Evolutionary conservation across 2,888 invertebrate species (phyloP).

Genomic region (Nymphalis urticae): DNA sequence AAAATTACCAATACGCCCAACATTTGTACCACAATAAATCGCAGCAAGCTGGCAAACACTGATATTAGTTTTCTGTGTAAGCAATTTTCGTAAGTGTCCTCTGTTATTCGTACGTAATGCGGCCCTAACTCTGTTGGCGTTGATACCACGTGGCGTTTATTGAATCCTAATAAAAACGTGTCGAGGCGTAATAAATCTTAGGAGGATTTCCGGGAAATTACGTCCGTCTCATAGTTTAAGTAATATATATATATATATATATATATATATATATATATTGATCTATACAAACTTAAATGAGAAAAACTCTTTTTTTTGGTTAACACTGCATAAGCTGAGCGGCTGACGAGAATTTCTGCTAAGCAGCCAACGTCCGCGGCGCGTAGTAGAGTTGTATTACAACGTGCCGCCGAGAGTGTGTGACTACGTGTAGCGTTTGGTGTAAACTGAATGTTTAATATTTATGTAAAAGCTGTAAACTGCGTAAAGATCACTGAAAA

Average conservation of each 20-base stretch:
- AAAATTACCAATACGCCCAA: not conserved
- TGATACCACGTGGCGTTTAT: conserved; percentile 65
- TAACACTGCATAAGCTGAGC: too few relatives aligned
- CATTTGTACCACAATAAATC: conserved; percentile 46
- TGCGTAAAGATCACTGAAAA: too few relatives aligned
- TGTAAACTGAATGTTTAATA: too few relatives aligned
- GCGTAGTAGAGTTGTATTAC: too few relatives aligned
- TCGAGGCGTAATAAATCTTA: conserved; percentile 46
- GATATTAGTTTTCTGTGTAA: conserved; percentile 81
- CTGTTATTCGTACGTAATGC: conserved; percentile 71
- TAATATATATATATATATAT: not conserved
- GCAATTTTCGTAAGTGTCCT: conserved; percentile 80
- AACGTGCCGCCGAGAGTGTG: too few relatives aligned
- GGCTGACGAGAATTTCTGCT: too few relatives aligned
- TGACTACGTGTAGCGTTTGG: too few relatives aligned
- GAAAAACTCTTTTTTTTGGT: too few relatives aligned
- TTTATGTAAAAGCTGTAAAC: too few relatives aligned
- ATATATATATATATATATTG: not conserved
- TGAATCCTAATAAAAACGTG: conserved; percentile 62
- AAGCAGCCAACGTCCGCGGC: too few relatives aligned
- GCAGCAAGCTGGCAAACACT: conserved; percentile 75
- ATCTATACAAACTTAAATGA: too few relatives aligned
- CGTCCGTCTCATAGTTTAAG: conserved; percentile 21
- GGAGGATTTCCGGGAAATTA: conserved; percentile 24
- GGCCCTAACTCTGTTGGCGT: conserved; percentile 51